Evolutionary conservation across 2,113 vertebrate species (phyloP).

Genomic region (Labeo catla): DNA sequence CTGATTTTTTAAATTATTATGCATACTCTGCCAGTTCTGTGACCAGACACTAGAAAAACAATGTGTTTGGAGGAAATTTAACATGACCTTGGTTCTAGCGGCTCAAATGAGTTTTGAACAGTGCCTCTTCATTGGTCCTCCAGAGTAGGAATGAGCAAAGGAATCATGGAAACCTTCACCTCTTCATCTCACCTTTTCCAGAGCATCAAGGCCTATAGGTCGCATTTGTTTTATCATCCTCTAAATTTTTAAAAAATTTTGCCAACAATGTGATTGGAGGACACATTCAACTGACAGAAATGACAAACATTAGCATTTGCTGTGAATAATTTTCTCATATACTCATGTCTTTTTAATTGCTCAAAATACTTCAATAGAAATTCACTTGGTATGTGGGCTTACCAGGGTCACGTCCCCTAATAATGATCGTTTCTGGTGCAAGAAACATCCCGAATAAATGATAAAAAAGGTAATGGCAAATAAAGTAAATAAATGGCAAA

Average conservation of each 20-base stretch:
- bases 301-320: too few relatives aligned
- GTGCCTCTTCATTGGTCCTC: conserved; percentile 17
- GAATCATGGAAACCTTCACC: conserved; percentile 4
- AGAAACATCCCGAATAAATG: background rate
- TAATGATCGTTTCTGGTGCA: background rate
- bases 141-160: conserved; percentile 19
- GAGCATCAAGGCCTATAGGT: too few relatives aligned
- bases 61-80: background rate
- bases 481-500: background rate
- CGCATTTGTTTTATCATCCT: too few relatives aligned
- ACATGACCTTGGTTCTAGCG: conserved; percentile 5
- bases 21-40: too few relatives aligned
- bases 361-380: background rate
- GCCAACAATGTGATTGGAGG: background rate
- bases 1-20: too few relatives aligned
- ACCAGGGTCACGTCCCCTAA: background rate
- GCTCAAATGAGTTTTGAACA: conserved; percentile 27
- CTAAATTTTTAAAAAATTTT: too few relatives aligned
- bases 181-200: background rate
- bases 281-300: background rate
- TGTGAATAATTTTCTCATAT: too few relatives aligned
- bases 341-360: background rate
- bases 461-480: background rate
- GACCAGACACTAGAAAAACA: background rate
- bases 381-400: background rate